These are phyloP conservation scores for Papilio glaucus DNA, from an alignment of 1,140 invertebrate species.

Conservation along the genomic window DNA sequence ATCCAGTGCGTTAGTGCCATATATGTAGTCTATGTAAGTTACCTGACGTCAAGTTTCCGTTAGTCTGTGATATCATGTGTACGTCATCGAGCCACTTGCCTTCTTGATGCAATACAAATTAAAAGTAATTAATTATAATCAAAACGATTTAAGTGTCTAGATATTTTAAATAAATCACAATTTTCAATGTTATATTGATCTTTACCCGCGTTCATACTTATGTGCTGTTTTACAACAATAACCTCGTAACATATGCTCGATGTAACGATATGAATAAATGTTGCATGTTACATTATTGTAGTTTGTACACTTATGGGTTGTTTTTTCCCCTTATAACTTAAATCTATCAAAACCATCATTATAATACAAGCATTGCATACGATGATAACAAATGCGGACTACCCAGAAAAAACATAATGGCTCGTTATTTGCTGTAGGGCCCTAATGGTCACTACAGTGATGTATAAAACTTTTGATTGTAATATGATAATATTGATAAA, in stretches of 20 bases:
- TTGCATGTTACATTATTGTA: background rate
- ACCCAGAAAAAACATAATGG: background rate
- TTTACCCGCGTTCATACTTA: background rate
- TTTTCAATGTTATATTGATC: constrained; percentile 22
- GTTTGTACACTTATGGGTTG: background rate
- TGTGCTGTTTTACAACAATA: constrained; percentile 24
- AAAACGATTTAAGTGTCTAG: constrained; percentile 12
- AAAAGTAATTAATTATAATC: constrained; percentile 26
- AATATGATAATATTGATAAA: background rate
- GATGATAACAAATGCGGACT: background rate
- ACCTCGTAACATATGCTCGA: background rate
- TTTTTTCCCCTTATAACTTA: background rate
- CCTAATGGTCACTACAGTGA: background rate
- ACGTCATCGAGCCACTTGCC: constrained; percentile 71
- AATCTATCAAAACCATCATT: constrained; percentile 3
- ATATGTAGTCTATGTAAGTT: constrained; percentile 74
- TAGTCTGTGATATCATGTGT: constrained; percentile 80
- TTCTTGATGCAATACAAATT: constrained; percentile 54
- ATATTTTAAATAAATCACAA: constrained; percentile 22
- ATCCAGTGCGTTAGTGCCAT: constrained; percentile 77
- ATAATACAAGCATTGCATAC: constrained; percentile 3
- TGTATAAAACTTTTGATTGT: background rate
- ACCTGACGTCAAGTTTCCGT: constrained; percentile 71
- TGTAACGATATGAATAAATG: constrained; percentile 10
- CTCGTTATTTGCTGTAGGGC: too few species aligned